Percentiles rank a stretch among this genome's conserved stretches.
Conservation (phyloP, 1,140 invertebrate genomes). For the Paraescarpia echinospica region DNA sequence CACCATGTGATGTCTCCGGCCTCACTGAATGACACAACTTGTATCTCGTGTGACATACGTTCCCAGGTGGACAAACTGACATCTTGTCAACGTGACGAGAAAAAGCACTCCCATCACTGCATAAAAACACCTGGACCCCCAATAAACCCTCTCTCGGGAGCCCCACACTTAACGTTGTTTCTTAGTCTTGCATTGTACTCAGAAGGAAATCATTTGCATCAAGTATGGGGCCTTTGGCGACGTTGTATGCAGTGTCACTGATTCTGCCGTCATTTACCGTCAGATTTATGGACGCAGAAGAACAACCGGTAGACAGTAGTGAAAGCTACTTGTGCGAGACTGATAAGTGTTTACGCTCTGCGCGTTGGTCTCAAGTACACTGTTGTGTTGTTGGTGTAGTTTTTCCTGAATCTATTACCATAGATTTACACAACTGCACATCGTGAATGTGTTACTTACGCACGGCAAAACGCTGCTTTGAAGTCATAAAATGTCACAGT, state of each 20-base stretch:
- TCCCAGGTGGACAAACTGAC: not conserved
- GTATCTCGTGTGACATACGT: not conserved
- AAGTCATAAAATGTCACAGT: not conserved
- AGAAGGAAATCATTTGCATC: not conserved
- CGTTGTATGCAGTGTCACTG: not conserved
- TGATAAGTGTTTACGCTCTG: not conserved
- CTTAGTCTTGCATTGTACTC: not conserved
- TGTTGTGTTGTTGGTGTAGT: not conserved
- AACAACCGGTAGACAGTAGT: not conserved
- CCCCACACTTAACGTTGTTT: not conserved
- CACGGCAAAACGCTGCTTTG: not conserved
- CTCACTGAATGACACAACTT: not conserved
- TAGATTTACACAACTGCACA: not conserved
- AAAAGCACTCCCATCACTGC: not conserved
- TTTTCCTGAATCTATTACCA: not conserved
- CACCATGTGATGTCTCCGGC: not conserved
- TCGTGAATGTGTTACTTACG: not conserved
- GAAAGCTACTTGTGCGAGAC: not conserved
- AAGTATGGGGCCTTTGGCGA: not conserved
- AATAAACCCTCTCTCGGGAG: not conserved
- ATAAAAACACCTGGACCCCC: not conserved
- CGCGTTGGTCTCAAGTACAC: not conserved
- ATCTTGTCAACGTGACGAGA: not conserved
- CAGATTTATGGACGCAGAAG: not conserved
- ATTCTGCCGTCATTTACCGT: not conserved